Evolutionary conservation across 2,113 vertebrate genomes (phyloP).

Genomic region (Nasalis larvatus): DNA sequence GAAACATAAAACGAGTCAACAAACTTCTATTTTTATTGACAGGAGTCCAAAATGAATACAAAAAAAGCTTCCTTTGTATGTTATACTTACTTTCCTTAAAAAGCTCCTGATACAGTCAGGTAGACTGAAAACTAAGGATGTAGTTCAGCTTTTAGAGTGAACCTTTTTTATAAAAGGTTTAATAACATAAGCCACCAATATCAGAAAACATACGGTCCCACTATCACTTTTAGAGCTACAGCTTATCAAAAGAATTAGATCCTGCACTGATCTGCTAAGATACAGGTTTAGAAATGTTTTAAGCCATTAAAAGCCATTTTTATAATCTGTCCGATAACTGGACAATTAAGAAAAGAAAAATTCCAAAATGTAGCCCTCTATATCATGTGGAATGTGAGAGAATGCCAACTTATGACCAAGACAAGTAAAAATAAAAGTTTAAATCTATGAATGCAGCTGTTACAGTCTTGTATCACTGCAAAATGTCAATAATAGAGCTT

Average conservation of each 20-base stretch:
- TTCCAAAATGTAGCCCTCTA: slow-evolving; percentile 81
- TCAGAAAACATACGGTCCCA: slow-evolving; percentile 81
- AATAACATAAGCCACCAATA: slow-evolving; percentile 78
- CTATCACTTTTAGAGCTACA: slow-evolving; percentile 77
- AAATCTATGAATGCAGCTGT: slow-evolving; percentile 78
- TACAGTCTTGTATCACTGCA: slow-evolving; percentile 70
- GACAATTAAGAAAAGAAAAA: slow-evolving; percentile 80
- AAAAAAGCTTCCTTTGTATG: slow-evolving; percentile 80
- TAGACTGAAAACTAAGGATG: slow-evolving; percentile 81
- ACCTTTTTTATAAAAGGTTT: slow-evolving; percentile 81
- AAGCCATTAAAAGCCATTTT: slow-evolving; percentile 78
- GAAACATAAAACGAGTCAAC: slow-evolving; percentile 84
- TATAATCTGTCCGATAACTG: slow-evolving; percentile 70
- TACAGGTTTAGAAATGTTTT: slow-evolving; percentile 84
- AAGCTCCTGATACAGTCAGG: slow-evolving; percentile 77
- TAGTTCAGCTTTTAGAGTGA: slow-evolving; percentile 79
- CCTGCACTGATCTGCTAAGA: slow-evolving; percentile 77
- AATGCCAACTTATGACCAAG: slow-evolving; percentile 67
- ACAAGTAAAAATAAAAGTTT: slow-evolving; percentile 78
- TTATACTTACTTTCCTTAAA: slow-evolving; percentile 78
- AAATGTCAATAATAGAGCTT: slow-evolving; percentile 77
- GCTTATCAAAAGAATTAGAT: slow-evolving; percentile 82
- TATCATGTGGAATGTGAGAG: slow-evolving; percentile 79
- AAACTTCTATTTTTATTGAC: slow-evolving; percentile 86
- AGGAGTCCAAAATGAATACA: slow-evolving; percentile 86